These are phyloP conservation scores for Mastomys coucha DNA, from an alignment of 2,113 vertebrate species.

Conservation along the genomic window DNA sequence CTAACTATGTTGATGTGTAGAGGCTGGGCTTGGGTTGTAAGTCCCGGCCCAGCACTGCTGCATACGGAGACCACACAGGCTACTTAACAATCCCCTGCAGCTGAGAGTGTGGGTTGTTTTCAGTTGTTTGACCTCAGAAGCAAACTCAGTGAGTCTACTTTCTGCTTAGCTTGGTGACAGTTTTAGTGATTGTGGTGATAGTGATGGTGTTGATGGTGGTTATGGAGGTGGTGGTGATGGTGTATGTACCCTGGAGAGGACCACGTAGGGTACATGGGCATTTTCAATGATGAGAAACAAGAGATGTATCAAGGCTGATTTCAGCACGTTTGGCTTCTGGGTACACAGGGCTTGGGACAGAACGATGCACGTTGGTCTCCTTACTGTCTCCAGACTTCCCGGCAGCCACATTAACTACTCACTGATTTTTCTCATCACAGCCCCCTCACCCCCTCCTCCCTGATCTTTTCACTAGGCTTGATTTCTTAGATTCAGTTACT, in stretches of 20 bases:
- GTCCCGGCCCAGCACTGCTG: background rate
- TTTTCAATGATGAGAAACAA: background rate
- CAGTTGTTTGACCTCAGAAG: background rate
- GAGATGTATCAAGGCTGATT: background rate
- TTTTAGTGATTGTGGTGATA: background rate
- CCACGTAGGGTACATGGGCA: background rate
- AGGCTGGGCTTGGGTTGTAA: background rate
- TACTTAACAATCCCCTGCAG: background rate
- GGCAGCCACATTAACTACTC: background rate
- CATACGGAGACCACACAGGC: background rate
- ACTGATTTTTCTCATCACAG: background rate
- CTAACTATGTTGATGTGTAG: background rate
- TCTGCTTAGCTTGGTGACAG: background rate
- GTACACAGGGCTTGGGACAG: accelerated
- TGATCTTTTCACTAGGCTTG: background rate
- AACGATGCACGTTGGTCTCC: no score
- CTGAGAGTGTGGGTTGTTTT: background rate
- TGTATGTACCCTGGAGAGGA: background rate
- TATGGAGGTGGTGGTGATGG: background rate
- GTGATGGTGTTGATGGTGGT: background rate
- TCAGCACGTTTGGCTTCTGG: background rate
- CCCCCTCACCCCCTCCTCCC: accelerated
- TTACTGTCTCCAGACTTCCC: background rate
- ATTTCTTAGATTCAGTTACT: background rate
- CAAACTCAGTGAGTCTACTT: background rate